A percentile compares a stretch with the other conserved stretches of the same genome.
Evolutionary conservation across 2,113 vertebrate genomes (phyloP).

Genomic region (Nansenia antarctica): DNA sequence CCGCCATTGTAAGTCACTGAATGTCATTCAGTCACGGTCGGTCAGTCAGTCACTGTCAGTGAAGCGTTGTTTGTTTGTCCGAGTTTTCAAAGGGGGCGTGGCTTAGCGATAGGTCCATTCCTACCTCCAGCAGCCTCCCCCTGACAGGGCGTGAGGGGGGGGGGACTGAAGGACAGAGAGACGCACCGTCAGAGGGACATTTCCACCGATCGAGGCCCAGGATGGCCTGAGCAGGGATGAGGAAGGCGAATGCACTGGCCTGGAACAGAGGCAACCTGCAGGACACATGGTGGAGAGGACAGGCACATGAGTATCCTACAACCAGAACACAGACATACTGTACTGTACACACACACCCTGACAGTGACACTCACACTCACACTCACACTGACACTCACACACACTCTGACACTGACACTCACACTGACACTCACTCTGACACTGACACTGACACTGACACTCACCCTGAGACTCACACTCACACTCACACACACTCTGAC

Average conservation of each 20-base stretch:
- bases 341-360: too few relatives aligned
- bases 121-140: too few relatives aligned
- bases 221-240: constrained; percentile 85
- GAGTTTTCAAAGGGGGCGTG: too few relatives aligned
- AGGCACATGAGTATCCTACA: not conserved
- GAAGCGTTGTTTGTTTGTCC: not conserved
- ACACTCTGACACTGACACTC: not conserved
- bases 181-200: constrained; percentile 82
- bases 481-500: not conserved
- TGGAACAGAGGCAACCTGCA: constrained; percentile 86
- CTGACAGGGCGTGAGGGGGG: too few relatives aligned
- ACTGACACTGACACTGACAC: not conserved
- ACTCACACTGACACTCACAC: too few relatives aligned
- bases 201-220: constrained; percentile 85
- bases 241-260: constrained; percentile 86
- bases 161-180: not conserved
- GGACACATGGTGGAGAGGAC: not conserved
- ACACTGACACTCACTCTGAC: not conserved
- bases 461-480: not conserved
- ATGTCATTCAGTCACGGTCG: too few relatives aligned
- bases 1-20: too few relatives aligned
- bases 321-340: not conserved
- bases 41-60: not conserved
- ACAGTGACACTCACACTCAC: too few relatives aligned
- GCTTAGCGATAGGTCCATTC: too few relatives aligned